Base-by-base conservation (phyloP, 2,113 vertebrate genomes). In the Platanista minor region DNA sequence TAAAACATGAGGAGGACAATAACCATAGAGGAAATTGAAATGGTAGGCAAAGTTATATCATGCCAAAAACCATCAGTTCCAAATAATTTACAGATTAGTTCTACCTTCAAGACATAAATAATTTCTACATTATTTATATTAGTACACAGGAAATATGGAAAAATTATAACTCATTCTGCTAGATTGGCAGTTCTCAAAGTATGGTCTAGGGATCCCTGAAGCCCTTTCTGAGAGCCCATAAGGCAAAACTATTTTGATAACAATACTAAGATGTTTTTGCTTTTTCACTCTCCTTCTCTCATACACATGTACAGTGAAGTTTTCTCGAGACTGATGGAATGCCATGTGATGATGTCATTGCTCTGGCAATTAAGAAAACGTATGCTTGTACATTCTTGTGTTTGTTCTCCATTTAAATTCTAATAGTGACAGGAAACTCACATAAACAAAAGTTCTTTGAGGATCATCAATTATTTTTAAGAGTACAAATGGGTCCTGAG, bases 371-470 rank as follows among this genome's bases (percentile, higher is more conserved):
- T 64, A 95, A 94, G 52, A 31, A 94, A 85, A 92, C 21, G 17
- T 17, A 11, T 61, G n/a, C 62, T 61, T 43, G 36, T 11, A 43
- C 57, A 71, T 29, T 25, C 66, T 33, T 69, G 36, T 52, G 27
- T 90, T 92, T 91, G 64, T 71, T 91, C 87, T 91, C 21, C 59
- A 72, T 43, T 97, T 93, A 93, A 64, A 72, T 62, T 94, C 14
- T 89, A 71, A 62, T 59, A 78, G 41, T 88, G 46, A 33, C 36
- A 81, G 10, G 43, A 59, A 93, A 81, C 52, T 74, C 14, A 93
- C 3, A 94, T 92, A 87, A 82, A 64, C 29, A 89, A 71, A 89
- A 69, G 36, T 81, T 90, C 54, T 69, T n/a, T 75, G n/a, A 64
- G 71, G 33, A 74, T 57, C 25, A 27, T 74, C 29, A 77, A 52